Percentiles rank a stretch among this genome's conserved stretches.
phyloP scores from a whole-genome alignment of 2,113 vertebrate genomes.

The Gasterosteus nipponicus region DNA sequence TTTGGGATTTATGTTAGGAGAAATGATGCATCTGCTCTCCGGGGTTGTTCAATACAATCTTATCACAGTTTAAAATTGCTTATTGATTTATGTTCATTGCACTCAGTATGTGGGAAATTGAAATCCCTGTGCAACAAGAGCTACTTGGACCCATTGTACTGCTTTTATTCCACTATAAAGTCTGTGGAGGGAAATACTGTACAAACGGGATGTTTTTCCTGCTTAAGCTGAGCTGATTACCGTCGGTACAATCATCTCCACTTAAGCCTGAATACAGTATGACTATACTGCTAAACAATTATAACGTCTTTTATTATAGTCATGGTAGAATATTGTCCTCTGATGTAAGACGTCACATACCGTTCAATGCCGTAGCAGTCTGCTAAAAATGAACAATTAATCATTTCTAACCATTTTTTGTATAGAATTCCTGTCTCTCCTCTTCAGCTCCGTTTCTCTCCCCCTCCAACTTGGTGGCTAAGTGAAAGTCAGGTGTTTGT shows the following conservation, averaged over 20 bases:
- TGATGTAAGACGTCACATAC: neutral
- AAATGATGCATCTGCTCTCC: constrained; percentile 57
- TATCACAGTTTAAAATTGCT: constrained; percentile 78
- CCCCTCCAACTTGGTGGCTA: constrained; percentile 53
- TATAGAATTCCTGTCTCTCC: constrained; percentile 14
- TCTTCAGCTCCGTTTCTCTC: constrained; percentile 20
- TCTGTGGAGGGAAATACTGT: constrained; percentile 11
- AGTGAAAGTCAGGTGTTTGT: constrained; percentile 48
- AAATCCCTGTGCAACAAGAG: constrained; percentile 60
- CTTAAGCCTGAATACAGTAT: neutral
- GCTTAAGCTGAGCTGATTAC: neutral
- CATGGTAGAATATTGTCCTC: neutral
- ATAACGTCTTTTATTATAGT: neutral
- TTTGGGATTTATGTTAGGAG: constrained; percentile 48
- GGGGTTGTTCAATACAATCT: constrained; percentile 60
- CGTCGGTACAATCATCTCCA: neutral
- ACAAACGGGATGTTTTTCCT: neutral
- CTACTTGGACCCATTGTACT: constrained; percentile 28
- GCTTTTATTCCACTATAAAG: constrained; percentile 13
- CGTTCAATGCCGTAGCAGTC: neutral
- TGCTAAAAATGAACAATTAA: constrained; percentile 1
- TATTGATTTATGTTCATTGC: constrained; percentile 82
- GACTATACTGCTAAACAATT: neutral
- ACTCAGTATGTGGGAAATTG: constrained; percentile 75
- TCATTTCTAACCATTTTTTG: constrained; percentile 27